Base-by-base conservation (phyloP, 2,888 invertebrate species). In the Mesochorus sp. region DNA sequence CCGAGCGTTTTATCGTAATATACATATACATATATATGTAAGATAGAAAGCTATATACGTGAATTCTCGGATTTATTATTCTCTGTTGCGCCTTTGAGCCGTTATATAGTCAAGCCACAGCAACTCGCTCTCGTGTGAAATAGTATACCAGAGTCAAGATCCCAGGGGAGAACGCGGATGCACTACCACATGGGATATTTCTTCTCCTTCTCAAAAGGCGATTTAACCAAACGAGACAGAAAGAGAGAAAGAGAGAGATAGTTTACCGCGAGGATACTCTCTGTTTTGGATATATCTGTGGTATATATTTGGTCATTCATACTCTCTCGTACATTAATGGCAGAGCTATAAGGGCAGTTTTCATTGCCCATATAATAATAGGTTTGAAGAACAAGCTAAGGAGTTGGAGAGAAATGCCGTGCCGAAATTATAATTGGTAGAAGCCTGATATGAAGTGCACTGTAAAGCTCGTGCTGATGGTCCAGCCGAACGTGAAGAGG, bases 291-390 rank as follows among this genome's bases (percentile, higher is more conserved):
- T 17, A 14, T 44, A 28, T 61, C 17, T 61, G 4, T 24, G 42
- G 6, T 34, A 61, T 76, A 61, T 72, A 76, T 55, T 67, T 72
- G 67, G 61, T 67, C 66, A 72, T 72, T 76, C 67, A 72, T 67
- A 72, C 37, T 28, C n/a, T n/a, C 3, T 55, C 21, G 61, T 62
- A 72, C 67, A 67, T 76, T 72, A 72, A 76, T 72, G n/a, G n/a
- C n/a, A 47, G 8, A 44, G 37, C 14, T 19, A 28, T 39, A 59
- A 49, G 61, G 71, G 53, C 59, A 12, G 37, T 61, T 62, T 62
- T 34, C 49, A 44, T 26, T 21, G 42, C 44, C 55, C 21, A 4
- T n/a, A 42, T 61, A 67, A n/a, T 67, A 76, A 72, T 72, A 37
- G 76, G 53, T 64, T 67, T 37, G 51, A 28, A 67, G 31, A 67